phyloP scores from a whole-genome alignment of 1,140 invertebrate species.

The Anthonomus grandis region DNA sequence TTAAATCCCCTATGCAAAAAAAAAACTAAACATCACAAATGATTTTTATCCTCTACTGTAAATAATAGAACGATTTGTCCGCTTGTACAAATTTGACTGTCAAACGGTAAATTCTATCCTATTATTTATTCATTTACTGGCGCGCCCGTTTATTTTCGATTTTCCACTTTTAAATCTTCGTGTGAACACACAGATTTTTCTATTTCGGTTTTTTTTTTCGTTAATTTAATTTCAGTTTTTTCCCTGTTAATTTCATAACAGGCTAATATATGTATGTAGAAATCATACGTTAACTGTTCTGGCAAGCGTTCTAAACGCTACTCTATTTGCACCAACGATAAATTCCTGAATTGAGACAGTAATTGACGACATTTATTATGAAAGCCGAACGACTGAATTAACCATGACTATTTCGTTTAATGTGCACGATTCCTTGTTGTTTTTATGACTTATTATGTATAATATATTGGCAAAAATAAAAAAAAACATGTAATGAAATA shows the following conservation, averaged over 20 bases:
- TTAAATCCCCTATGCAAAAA: background rate
- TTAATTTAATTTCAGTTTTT: background rate
- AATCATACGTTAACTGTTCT: slow-evolving; percentile 27
- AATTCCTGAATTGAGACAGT: slow-evolving; percentile 27
- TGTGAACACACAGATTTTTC: slow-evolving; percentile 2
- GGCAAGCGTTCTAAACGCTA: slow-evolving; percentile 27
- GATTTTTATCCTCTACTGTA: slow-evolving; percentile 10
- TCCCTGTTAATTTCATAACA: background rate
- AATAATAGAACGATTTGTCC: slow-evolving; percentile 18
- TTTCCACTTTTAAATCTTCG: slow-evolving; percentile 5
- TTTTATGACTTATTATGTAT: too few relatives aligned
- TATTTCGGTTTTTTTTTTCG: background rate
- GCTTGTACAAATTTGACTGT: slow-evolving; percentile 16
- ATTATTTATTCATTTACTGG: slow-evolving; percentile 20
- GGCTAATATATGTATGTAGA: slow-evolving; percentile 13
- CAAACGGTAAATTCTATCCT: slow-evolving; percentile 16
- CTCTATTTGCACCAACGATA: slow-evolving; percentile 28
- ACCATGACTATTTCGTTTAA: slow-evolving; percentile 25
- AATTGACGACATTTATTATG: slow-evolving; percentile 28
- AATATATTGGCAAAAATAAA: too few relatives aligned
- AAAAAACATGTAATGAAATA: too few relatives aligned
- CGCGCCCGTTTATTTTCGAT: slow-evolving; percentile 16
- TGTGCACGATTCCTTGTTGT: too few relatives aligned
- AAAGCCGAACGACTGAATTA: slow-evolving; percentile 23
- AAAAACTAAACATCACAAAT: slow-evolving; percentile 14